These are phyloP conservation scores for Alethe diademata DNA, from an alignment of 2,113 vertebrate species.

Conservation along the genomic window DNA sequence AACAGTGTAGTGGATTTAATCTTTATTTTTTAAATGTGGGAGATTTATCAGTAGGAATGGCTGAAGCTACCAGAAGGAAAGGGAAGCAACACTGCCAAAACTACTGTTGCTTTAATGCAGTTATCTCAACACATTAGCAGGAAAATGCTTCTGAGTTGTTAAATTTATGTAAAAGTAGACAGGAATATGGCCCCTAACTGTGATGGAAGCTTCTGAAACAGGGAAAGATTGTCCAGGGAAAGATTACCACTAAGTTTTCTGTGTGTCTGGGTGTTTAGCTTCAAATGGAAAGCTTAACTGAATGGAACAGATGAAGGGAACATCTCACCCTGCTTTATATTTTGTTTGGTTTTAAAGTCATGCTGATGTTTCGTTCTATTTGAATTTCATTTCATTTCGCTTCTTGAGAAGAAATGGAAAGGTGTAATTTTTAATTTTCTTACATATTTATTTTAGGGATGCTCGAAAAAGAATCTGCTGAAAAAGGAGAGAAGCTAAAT, in stretches of 20 bases:
- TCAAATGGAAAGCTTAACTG: background rate
- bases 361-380: background rate
- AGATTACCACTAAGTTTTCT: background rate
- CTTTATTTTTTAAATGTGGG: background rate
- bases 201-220: background rate
- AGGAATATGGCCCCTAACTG: background rate
- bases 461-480: conserved; percentile 77
- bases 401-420: background rate
- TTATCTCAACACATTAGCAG: background rate
- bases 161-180: background rate
- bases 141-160: background rate
- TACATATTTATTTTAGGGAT: conserved; percentile 61
- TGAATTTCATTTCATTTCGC: background rate
- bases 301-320: background rate
- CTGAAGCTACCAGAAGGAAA: background rate
- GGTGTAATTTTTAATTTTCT: background rate
- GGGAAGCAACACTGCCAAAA: background rate
- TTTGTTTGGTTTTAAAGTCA: background rate
- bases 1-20: background rate
- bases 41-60: background rate
- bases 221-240: background rate
- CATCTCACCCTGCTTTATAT: background rate
- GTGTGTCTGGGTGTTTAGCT: background rate
- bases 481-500: conserved; percentile 88
- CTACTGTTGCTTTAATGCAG: background rate